Percentiles rank a stretch among this genome's conserved stretches.
These are phyloP conservation scores for Sanderia malayensis DNA, from an alignment of 30 jellyfish, hydroid and myxozoan species.

Conservation along the genomic window DNA sequence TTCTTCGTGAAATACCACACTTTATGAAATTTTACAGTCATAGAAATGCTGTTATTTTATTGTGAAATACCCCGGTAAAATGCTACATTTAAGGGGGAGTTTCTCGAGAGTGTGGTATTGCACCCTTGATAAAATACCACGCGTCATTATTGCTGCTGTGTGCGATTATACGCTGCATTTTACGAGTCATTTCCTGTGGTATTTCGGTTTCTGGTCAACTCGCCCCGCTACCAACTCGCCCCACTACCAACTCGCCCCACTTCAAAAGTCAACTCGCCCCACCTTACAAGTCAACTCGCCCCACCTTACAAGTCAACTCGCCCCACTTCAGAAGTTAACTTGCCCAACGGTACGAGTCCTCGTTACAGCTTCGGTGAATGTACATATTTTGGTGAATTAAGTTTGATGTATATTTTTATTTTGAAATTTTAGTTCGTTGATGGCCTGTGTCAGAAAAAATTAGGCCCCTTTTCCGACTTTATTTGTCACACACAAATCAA, in stretches of 20 bases:
- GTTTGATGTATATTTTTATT: neutral
- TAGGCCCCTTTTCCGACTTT: neutral
- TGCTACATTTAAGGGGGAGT: no score
- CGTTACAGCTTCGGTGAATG: neutral
- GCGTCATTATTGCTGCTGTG: no score
- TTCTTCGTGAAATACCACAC: no score
- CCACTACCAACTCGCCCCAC: conserved; percentile 5
- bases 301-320: neutral
- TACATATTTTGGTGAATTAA: neutral
- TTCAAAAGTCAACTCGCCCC: neutral
- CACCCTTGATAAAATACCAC: no score
- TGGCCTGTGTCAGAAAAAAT: neutral
- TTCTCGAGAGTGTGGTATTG: no score
- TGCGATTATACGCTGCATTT: no score
- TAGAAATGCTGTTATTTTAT: no score
- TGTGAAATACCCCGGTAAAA: no score
- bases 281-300: neutral
- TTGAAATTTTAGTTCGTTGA: neutral
- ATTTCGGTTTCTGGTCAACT: conserved; percentile 3
- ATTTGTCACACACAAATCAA: no score
- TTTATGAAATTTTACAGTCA: no score
- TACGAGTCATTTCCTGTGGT: no score
- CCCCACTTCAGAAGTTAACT: neutral
- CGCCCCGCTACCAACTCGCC: conserved; percentile 2
- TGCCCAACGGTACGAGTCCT: neutral